Conservation (phyloP, 2,113 vertebrate genomes). For the Hyaena hyaena region DNA sequence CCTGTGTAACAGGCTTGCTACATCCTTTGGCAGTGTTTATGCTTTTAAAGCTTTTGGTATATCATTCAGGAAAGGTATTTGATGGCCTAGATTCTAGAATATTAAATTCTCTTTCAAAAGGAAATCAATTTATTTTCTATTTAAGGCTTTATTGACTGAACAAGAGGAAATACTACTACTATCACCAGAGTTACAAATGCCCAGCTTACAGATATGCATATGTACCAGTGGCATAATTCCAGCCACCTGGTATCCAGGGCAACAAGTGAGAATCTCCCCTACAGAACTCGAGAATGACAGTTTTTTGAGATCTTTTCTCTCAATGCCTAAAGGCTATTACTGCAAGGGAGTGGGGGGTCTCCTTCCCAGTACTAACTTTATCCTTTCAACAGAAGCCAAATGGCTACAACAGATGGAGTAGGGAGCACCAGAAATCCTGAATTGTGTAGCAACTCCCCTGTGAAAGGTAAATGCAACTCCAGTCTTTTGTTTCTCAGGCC, state of each 20-base stretch:
- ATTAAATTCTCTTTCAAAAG: slow-evolving; percentile 56
- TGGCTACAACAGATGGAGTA: not conserved
- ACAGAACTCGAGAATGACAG: not conserved
- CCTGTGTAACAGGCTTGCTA: not conserved
- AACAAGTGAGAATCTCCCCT: not conserved
- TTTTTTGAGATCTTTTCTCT: not conserved
- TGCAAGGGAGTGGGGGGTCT: not conserved
- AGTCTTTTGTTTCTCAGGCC: not conserved
- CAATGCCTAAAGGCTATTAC: not conserved
- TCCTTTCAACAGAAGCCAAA: not conserved
- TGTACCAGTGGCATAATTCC: not conserved
- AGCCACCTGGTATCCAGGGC: not conserved
- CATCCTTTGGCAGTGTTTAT: not conserved
- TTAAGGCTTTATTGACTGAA: not conserved
- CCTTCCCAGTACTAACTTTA: not conserved
- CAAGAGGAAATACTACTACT: not conserved
- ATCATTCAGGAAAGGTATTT: not conserved
- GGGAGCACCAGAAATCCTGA: not conserved
- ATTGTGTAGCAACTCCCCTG: not conserved
- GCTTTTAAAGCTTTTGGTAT: not conserved
- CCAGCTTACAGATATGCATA: not conserved
- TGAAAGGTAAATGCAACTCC: not conserved
- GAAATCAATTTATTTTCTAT: not conserved
- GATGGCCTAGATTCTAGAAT: slow-evolving; percentile 6
- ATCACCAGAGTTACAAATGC: not conserved